Evolutionary conservation across 2,113 vertebrate species (phyloP), one percentile per base, ranked within the genome.

Genomic region (Melanerpes formicivorus): DNA sequence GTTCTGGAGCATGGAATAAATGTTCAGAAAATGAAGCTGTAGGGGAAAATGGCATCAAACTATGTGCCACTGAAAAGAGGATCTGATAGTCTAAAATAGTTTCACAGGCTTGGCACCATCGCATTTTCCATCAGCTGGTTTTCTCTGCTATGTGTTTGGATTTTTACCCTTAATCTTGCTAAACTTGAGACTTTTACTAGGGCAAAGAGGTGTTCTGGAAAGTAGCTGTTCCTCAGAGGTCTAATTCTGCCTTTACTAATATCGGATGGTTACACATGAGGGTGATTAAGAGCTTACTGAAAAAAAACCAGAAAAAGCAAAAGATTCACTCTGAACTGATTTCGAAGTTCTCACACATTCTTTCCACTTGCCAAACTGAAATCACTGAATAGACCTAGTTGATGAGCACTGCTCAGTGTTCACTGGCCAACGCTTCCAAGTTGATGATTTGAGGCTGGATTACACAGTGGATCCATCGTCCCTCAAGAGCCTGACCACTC

Each of bases 1-100:
- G 65, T 87, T 94, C 69, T 94, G 91, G 74, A 86, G n/a, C 85
- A 70, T 95, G 77, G 82, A 79, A 95, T 95, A 93, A 90, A 93
- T 88, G 93, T 82, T 87, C 66, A 90, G 72, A 88, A 96, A 93
- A 72, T 83, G 30, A 81, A 91, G 93, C 91, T 95, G 88, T 94
- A 95, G 91, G 94, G 88, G 81, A 84, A 93, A 92, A 65, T 55
- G 0, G 8, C 88, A 90, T 92, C 79, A 90, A 93, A 48, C 84
- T 83, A 81, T 72, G 56, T 92, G 78, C 65, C 74, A 80, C 64
- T 91, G 79, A 89, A 85, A 84, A 95, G 40, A 88, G 44, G 46
- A 75, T 90, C 64, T 89, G 72, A 93, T 93, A 83, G 65, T 90
- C 44, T 48, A 17, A 92, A 84, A 54, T 26, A 54, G 26, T 77